phyloP scores from a whole-genome alignment of 2,113 vertebrate species.

The Phocoena phocoena region DNA sequence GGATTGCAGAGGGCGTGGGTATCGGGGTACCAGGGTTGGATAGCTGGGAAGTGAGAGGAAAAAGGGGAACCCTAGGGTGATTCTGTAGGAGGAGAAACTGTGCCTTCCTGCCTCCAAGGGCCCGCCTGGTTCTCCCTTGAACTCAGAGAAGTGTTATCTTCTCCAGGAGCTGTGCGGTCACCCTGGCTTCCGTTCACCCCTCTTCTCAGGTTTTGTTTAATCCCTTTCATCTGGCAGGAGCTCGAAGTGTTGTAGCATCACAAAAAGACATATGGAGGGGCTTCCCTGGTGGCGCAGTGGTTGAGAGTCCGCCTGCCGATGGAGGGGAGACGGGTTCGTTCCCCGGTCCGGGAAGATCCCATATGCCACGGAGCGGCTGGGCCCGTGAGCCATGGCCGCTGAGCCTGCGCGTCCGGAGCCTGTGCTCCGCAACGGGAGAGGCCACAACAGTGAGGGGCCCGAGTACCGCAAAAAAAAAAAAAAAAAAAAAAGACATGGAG shows the following conservation, averaged over 20 bases:
- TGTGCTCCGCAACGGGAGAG: too few relatives aligned
- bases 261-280: not conserved
- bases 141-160: not conserved
- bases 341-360: too few relatives aligned
- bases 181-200: not conserved
- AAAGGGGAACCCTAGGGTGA: not conserved
- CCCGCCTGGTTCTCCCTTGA: not conserved
- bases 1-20: not conserved
- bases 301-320: too few relatives aligned
- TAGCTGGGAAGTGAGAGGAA: not conserved
- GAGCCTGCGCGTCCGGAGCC: too few relatives aligned
- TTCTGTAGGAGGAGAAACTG: not conserved
- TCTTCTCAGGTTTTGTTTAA: not conserved
- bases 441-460: too few relatives aligned
- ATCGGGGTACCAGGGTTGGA: not conserved
- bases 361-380: too few relatives aligned
- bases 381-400: too few relatives aligned
- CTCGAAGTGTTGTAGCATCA: not conserved
- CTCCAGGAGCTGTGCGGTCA: not conserved
- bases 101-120: not conserved
- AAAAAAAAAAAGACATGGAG: not conserved
- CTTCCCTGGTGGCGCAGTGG: too few relatives aligned
- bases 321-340: too few relatives aligned
- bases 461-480: too few relatives aligned
- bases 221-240: not conserved